phyloP scores from a whole-genome alignment of 2,888 invertebrate genomes.

The Gastracanthus pulcherrimus region DNA sequence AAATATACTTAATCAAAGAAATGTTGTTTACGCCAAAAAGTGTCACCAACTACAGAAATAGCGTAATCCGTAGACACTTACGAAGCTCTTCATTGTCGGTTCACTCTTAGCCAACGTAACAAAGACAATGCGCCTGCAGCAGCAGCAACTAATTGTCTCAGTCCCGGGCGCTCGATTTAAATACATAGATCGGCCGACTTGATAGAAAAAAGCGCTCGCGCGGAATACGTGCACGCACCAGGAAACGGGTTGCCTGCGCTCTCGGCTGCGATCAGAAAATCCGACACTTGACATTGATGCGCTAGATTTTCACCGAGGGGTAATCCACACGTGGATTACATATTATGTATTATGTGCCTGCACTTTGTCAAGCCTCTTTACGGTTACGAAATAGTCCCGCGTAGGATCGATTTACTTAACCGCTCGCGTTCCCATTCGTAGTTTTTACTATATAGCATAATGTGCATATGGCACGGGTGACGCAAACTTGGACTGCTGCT shows the following conservation, averaged over 20 bases:
- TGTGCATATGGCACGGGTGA: not conserved
- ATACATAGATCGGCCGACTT: slow-evolving; percentile 24
- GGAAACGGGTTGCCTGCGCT: slow-evolving; percentile 33
- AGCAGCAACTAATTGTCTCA: slow-evolving; percentile 12
- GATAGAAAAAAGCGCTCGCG: not conserved
- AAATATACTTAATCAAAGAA: slow-evolving; percentile 50
- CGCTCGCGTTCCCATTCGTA: not conserved
- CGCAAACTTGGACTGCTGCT: not conserved
- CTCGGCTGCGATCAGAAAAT: not conserved
- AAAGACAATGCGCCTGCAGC: not conserved
- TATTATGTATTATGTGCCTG: not conserved
- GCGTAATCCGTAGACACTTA: slow-evolving; percentile 62
- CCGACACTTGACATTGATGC: slow-evolving; percentile 44
- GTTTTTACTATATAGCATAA: not conserved
- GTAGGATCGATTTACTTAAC: slow-evolving; percentile 31
- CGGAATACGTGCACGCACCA: not conserved
- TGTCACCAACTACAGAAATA: not conserved
- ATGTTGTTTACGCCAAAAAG: slow-evolving; percentile 8
- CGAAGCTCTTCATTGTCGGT: slow-evolving; percentile 65
- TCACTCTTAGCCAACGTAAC: not conserved
- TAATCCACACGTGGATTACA: slow-evolving; percentile 43
- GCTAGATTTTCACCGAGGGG: slow-evolving; percentile 32
- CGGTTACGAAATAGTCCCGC: slow-evolving; percentile 31
- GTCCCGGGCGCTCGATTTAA: slow-evolving; percentile 38
- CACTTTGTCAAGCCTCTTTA: slow-evolving; percentile 45